Conservation (phyloP, 2,888 invertebrate species). For the Mystacides longicornis region DNA sequence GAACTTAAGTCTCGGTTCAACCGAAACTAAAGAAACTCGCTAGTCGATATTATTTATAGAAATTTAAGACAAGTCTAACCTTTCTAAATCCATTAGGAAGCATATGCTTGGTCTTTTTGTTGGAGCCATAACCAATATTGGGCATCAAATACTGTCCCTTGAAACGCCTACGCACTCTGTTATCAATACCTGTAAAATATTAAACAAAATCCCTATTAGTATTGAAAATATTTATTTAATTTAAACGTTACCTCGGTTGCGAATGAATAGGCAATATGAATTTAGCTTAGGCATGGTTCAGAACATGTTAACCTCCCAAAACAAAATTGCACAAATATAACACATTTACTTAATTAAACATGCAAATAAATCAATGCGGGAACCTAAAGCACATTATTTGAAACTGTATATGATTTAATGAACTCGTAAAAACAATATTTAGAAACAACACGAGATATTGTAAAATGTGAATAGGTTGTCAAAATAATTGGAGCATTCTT, state of each 20-base stretch:
- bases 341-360: no score
- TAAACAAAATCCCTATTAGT: not conserved
- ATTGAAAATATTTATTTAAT: no score
- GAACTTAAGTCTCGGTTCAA: not conserved
- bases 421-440: not conserved
- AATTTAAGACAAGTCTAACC: no score
- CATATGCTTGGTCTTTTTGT: conserved; percentile 91
- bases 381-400: no score
- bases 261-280: no score
- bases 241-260: no score
- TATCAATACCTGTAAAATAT: conserved; percentile 77
- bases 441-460: not conserved
- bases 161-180: conserved; percentile 97
- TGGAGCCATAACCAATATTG: conserved; percentile 97
- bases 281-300: no score
- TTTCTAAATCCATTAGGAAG: conserved; percentile 97
- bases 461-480: not conserved
- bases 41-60: not conserved
- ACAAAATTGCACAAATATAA: no score
- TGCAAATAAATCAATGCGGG: no score
- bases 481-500: not conserved
- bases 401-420: no score
- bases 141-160: conserved; percentile 99
- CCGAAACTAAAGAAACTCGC: not conserved
- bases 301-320: no score